Base-by-base conservation (phyloP, 2,797 vertebrate species). In the Pithecia hirsuta region DNA sequence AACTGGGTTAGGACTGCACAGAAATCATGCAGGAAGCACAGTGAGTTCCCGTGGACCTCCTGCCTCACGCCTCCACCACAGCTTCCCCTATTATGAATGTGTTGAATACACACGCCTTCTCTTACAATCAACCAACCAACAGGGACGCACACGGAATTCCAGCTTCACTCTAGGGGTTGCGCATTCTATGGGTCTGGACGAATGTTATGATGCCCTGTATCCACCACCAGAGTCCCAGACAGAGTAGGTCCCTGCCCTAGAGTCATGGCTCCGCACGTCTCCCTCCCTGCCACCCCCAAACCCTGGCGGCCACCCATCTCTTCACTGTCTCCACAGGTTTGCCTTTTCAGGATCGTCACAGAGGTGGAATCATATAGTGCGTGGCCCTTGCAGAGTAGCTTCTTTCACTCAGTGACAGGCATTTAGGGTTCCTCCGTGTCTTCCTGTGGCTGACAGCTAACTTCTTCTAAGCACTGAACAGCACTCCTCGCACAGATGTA, bases 401-500 rank as follows among this genome's bases (percentile, higher is more conserved):
- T 41, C 44, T 13, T 33, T 28, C 12, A 5, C 14, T 52, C 7
- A 30, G 61, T 4, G 30, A 13, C 20, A 6, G 2, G 17, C 2
- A 3, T 9, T 12, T 26, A 33, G 61, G 36, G 64, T 14, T 46
- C 50, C 15, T 57, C 4, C 33, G 1, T 7, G 28, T 36, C 48
- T 28, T 4, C 41, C 24, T 22, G 30, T 1, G 39, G 36, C 24
- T 26, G 20, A 24, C 6, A 46, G n/a, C 28, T 11, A 36, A 46
- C 22, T 74, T 28, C 59, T 39, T 41, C 5, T 1, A 1, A 2
- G 17, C 20, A 0, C 24, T 5, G 33, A 55, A 9, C 4, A 24
- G 4, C 1, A 3, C 36, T 13, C 30, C 64, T 7, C 2, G 0
- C 9, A 3, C 0, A 1, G 50, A 19, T 4, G 33, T 3, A 0